A percentile compares a stretch with the other conserved stretches of the same genome.
Evolutionary conservation across 2,797 vertebrate species (phyloP).

Genomic region (Poecilia wingei): DNA sequence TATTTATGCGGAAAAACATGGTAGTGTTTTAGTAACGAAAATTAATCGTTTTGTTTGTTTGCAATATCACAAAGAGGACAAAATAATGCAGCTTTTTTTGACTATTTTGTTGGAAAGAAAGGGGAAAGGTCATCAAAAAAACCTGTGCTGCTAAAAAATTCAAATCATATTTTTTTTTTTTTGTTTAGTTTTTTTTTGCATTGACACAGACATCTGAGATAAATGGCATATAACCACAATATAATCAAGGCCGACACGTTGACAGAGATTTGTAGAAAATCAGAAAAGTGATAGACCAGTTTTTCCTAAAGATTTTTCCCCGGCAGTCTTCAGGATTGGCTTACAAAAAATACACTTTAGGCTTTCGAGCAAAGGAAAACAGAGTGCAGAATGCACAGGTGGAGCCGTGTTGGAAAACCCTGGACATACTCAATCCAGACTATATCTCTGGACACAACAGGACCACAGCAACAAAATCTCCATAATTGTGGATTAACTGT

Average conservation of each 20-base stretch:
- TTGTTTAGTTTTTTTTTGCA: constrained; percentile 4
- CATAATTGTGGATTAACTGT: constrained; percentile 68
- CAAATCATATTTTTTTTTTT: not conserved
- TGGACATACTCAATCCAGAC: constrained; percentile 45
- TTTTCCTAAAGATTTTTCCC: constrained; percentile 47
- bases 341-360: constrained; percentile 58
- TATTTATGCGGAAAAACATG: not conserved
- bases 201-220: constrained; percentile 45
- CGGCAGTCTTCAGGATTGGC: constrained; percentile 53
- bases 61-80: not conserved
- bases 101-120: constrained; percentile 2
- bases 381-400: constrained; percentile 42
- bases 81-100: not conserved
- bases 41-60: not conserved
- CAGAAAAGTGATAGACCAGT: constrained; percentile 67
- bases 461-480: constrained; percentile 48
- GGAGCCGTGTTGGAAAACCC: constrained; percentile 62
- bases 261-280: constrained; percentile 25
- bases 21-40: not conserved
- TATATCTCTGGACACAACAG: constrained; percentile 42
- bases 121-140: constrained; percentile 15
- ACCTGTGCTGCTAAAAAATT: constrained; percentile 28
- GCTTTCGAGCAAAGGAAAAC: constrained; percentile 48
- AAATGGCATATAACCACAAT: constrained; percentile 22
- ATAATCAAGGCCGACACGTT: constrained; percentile 34